Evolutionary conservation across 1,140 invertebrate species (phyloP).

Genomic region (Hypothenemus hampei): DNA sequence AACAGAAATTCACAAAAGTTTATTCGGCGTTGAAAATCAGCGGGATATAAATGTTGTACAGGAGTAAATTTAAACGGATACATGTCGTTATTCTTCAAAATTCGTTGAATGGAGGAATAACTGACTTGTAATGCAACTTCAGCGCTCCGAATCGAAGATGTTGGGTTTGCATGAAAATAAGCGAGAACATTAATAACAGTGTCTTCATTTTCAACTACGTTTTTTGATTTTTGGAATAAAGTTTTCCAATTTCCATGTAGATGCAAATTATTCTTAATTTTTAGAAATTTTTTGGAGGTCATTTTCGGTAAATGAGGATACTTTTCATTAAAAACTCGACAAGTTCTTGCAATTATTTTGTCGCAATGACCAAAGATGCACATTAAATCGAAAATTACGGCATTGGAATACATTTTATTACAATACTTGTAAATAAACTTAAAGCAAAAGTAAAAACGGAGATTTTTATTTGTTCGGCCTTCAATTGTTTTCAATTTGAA

Average conservation of each 20-base stretch:
- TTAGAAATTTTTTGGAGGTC: not conserved
- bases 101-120: not conserved
- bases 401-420: no score
- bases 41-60: not conserved
- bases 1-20: not conserved
- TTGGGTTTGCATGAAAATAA: constrained; percentile 6
- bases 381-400: no score
- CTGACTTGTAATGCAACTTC: not conserved
- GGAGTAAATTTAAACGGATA: not conserved
- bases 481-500: no score
- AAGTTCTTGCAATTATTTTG: not conserved
- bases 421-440: no score
- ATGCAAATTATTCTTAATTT: not conserved
- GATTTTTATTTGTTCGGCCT: no score
- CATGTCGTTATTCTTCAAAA: not conserved
- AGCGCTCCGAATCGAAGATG: constrained; percentile 1
- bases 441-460: no score
- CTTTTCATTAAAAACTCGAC: not conserved
- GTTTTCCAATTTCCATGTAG: not conserved
- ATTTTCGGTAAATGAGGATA: constrained; percentile 1
- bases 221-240: not conserved
- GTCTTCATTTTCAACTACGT: not conserved
- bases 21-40: not conserved
- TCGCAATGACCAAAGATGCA: not conserved
- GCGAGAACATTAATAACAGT: constrained; percentile 6